Conservation (phyloP, 2,113 vertebrate genomes). For the Psammodynastes pulverulentus region DNA sequence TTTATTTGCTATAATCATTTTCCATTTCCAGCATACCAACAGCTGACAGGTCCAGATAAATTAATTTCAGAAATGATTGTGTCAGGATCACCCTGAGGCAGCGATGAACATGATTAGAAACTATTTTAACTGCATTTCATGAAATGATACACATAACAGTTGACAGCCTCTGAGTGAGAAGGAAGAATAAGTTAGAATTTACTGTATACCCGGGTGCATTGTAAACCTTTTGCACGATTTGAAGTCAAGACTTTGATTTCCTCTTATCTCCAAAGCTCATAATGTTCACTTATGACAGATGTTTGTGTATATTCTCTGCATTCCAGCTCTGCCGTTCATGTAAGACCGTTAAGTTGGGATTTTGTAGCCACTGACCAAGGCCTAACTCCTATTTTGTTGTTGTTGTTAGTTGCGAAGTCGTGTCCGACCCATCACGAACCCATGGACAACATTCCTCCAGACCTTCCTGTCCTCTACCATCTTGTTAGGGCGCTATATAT, state of each 20-base stretch:
- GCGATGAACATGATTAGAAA: not conserved
- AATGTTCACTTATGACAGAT: not conserved
- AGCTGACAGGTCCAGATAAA: not conserved
- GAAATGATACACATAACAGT: not conserved
- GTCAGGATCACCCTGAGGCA: not conserved
- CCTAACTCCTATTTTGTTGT: not conserved
- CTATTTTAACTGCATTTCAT: not conserved
- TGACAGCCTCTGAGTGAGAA: not conserved
- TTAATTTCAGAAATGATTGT: constrained; percentile 6
- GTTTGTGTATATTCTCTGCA: not conserved
- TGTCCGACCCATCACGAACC: too few species aligned
- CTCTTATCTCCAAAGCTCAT: not conserved
- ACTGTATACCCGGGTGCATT: not conserved
- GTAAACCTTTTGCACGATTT: not conserved
- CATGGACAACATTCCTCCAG: too few species aligned
- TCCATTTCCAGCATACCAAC: not conserved
- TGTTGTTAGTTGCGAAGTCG: too few species aligned
- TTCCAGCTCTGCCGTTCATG: not conserved
- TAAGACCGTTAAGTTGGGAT: not conserved
- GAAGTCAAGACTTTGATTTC: not conserved
- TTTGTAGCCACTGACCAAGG: not conserved
- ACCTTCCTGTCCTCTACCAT: too few species aligned
- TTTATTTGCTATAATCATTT: constrained; percentile 13
- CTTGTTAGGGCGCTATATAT: not conserved
- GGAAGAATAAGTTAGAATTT: not conserved